phyloP scores from a whole-genome alignment of 2,888 invertebrate genomes.

The Heliconius charithonia region DNA sequence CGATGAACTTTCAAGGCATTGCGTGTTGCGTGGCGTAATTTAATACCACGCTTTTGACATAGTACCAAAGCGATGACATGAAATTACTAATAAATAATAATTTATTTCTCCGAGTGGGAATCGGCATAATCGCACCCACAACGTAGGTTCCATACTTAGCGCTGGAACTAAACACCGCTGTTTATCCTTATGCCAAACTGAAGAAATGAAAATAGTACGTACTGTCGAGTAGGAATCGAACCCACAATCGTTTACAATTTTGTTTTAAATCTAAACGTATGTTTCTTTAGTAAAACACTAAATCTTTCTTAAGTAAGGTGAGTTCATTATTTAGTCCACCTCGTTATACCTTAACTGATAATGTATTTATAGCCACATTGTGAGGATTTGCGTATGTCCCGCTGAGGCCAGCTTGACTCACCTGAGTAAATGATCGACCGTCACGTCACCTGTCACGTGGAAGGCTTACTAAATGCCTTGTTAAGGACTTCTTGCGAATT shows the following conservation, averaged over 20 bases:
- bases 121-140: no score
- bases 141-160: no score
- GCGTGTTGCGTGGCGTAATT: no score
- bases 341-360: slow-evolving; percentile 13
- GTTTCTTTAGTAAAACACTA: not conserved
- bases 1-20: no score
- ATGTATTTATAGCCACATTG: slow-evolving; percentile 19
- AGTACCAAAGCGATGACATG: no score
- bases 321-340: not conserved
- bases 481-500: not conserved
- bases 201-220: not conserved
- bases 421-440: not conserved
- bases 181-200: no score
- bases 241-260: no score
- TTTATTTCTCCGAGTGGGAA: no score
- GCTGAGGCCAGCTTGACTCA: not conserved
- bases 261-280: not conserved
- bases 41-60: no score
- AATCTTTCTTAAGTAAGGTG: not conserved
- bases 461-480: not conserved
- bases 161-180: no score
- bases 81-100: no score
- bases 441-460: slow-evolving; percentile 12
- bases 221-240: no score
- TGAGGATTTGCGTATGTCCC: slow-evolving; percentile 12